Base-by-base conservation (phyloP, 2,113 vertebrate genomes). In the Microcebus ravelobensis region DNA sequence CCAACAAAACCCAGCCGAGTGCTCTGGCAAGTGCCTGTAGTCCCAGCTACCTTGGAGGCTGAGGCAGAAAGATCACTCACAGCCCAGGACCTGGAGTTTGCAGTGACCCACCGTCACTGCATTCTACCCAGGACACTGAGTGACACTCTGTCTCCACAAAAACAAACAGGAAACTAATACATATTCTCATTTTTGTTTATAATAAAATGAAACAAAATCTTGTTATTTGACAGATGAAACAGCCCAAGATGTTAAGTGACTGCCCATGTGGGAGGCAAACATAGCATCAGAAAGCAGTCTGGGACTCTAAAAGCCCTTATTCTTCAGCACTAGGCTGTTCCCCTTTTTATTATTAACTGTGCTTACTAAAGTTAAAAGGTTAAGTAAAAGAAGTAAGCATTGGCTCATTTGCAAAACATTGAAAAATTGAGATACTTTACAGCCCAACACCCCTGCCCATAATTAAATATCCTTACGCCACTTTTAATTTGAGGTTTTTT, bases 381-480 rank as follows among this genome's bases (percentile, higher is more conserved):
- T 65, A 25, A 79, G 34, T 95, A 63, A 93, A 95, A 87, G 85
- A 93, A 94, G 48, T 92, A 92, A 63, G 17, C 36, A 96, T 57
- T 94, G 89, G 48, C 34, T 73, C 12, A 83, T 61, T 93, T 96
- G 63, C 20, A 87, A 96, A 77, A 94, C 45, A 81, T 5, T 86
- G 82, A 68, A 96, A 92, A 90, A 68, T 11, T 42, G 36, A 76
- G 17, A 85, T 39, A 67, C 45, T 36, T 48, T 15, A 42, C 25
- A 95, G 70, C 29, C n/a, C 52, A 91, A 52, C 27, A 21, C 21
- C 34, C 29, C 48, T 63, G 27, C 10, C 23, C 57, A 77, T 65
- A 85, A 70, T 91, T 90, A 95, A 91, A 90, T 95, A 6, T 94
- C 18, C 27, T 89, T 93, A 48, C 77, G n/a, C 29, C 13, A 74